Base-by-base conservation (phyloP, 2,888 invertebrate genomes). In the Lasioglossum vierecki region DNA sequence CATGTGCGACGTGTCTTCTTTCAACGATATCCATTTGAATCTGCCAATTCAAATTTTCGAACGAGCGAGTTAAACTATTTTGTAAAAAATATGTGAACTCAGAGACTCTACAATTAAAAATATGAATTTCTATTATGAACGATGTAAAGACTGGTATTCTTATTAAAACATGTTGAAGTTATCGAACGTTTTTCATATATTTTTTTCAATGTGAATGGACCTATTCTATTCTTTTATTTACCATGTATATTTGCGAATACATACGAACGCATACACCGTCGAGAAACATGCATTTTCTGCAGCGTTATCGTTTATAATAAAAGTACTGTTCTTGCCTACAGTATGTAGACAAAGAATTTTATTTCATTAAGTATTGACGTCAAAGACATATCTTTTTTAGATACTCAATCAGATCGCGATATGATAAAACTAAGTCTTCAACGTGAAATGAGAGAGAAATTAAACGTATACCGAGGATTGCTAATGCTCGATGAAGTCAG, bases 171-270 rank as follows among this genome's bases (percentile, higher is more conserved):
- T 30, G 30, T 63, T 63, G 8, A 63, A 63, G 30, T 63, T 63
- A 63, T 35, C 6, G 30, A 63, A 15, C 30, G 30, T 35, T 63
- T 63, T 35, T 35, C 9, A 74, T 41, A 82, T 75, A 82, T 78
- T 84, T 82, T 77, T 84, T 35, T 84, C 60, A 63, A 78, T n/a
- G 18, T n/a, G 9, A 30, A 76, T 60, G 13, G 6, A 53, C n/a
- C n/a, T 11, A 11, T n/a, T 3, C 11, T 57, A 1, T 53, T n/a
- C 49, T n/a, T 57, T n/a, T 57, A 22, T 57, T 57, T n/a, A n/a
- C 11, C 57, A n/a, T 11, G 22, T 57, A 1, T 4, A 57, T 57
- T n/a, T 11, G n/a, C n/a, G n/a, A 57, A n/a, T 22, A n/a, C 11
- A 8, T 53, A 22, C 53, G 9, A 22, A 53, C 22, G 53, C 53